These are phyloP conservation scores for Bombylius major DNA, from an alignment of 2,888 invertebrate species.

Conservation along the genomic window DNA sequence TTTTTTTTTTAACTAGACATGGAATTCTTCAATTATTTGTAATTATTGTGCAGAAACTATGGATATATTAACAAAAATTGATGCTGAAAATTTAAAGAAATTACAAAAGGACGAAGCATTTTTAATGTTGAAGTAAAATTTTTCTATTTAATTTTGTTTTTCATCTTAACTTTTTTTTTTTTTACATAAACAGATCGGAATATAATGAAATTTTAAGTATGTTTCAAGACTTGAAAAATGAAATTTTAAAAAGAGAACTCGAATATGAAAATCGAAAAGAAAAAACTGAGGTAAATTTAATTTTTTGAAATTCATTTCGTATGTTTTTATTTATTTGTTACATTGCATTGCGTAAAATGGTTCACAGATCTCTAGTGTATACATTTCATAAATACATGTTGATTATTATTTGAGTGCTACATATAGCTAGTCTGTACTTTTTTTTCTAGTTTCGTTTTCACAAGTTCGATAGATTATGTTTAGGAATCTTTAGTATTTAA, in stretches of 20 bases:
- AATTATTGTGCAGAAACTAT: slow-evolving; percentile 4
- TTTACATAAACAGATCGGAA: slow-evolving; percentile 3
- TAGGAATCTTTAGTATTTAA: too few species aligned
- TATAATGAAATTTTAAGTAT: neutral
- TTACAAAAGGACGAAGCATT: neutral
- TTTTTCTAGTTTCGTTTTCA: too few species aligned
- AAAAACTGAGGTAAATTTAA: slow-evolving; percentile 6
- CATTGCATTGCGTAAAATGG: too few species aligned
- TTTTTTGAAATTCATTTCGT: too few species aligned
- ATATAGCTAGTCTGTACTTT: too few species aligned
- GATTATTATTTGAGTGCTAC: too few species aligned
- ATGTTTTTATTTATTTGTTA: too few species aligned
- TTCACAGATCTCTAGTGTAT: too few species aligned
- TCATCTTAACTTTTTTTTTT: neutral
- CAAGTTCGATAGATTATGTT: too few species aligned
- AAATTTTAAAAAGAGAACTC: slow-evolving; percentile 3
- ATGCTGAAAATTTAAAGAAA: neutral
- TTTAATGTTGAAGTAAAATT: slow-evolving; percentile 3
- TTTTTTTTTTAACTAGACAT: slow-evolving; percentile 2
- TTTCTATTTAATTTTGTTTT: neutral
- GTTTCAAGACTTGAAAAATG: slow-evolving; percentile 3
- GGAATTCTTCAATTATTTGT: slow-evolving; percentile 7
- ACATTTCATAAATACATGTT: too few species aligned
- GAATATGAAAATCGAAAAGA: slow-evolving; percentile 11
- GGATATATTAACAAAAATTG: neutral